phyloP scores from a whole-genome alignment of 2,113 vertebrate genomes.

The Podilymbus podiceps region DNA sequence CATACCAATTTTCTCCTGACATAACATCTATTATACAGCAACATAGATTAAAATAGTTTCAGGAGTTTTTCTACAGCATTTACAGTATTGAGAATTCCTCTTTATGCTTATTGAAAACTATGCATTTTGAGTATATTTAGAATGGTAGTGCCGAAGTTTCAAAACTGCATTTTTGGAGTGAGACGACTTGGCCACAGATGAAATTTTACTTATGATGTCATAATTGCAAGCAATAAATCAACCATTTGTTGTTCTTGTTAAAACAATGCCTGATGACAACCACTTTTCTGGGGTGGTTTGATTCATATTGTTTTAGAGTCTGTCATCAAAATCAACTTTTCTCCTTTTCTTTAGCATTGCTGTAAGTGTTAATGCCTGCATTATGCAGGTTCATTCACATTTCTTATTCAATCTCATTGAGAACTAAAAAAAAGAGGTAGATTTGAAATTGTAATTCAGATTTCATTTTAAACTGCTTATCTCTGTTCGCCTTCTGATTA shows the following conservation, averaged over 20 bases:
- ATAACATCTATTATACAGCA: background rate
- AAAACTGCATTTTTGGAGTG: background rate
- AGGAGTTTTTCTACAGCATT: background rate
- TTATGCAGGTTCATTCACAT: conserved; percentile 25
- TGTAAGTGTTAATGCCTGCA: conserved; percentile 53
- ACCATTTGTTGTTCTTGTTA: background rate
- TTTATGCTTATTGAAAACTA: background rate
- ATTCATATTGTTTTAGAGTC: background rate
- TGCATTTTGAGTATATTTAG: background rate
- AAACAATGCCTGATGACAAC: background rate
- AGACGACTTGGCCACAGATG: background rate
- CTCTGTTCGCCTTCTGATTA: conserved; percentile 69
- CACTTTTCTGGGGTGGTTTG: background rate
- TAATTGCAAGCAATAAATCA: background rate
- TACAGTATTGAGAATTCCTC: background rate
- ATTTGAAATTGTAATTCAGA: conserved; percentile 62
- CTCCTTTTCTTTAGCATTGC: background rate
- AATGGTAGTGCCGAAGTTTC: background rate
- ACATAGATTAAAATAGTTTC: background rate
- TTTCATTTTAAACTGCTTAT: conserved; percentile 73
- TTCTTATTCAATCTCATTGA: conserved; percentile 45
- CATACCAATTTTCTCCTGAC: background rate
- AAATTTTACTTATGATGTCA: background rate
- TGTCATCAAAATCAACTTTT: background rate
- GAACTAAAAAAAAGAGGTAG: conserved; percentile 4